Base-by-base conservation (phyloP, 2,888 invertebrate genomes). In the Heliothis peltigera region DNA sequence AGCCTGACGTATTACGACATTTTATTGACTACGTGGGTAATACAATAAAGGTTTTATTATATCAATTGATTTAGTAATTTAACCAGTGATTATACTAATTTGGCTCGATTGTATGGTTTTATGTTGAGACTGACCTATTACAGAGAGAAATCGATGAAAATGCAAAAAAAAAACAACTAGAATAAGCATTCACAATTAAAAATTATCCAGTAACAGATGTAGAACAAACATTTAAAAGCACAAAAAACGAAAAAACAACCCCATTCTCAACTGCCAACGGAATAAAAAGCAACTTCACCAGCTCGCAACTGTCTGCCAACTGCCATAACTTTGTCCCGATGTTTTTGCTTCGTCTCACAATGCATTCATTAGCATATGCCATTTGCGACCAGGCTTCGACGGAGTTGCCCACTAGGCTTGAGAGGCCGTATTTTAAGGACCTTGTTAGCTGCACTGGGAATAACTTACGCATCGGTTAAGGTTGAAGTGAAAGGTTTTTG, bases 281-380 rank as follows among this genome's bases (percentile, higher is more conserved):
- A 65, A 77, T 57, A 72, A 77, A 77, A 76, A 65, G 49, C 28
- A 46, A 77, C 65, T 71, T 73, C 54, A 46, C 59, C 63, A 71
- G 52, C 35, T 59, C 42, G 28, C 59, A 73, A 73, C 72, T 77
- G 75, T 68, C 78, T 73, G 53, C 68, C 68, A 67, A 59, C 68
- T 78, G 75, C 69, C 79, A 68, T 63, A 68, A 78, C 69, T 74
- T 78, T 56, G 55, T 17, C 28, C 54, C 17, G 51, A 74, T 68
- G 68, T 64, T 78, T 67, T 73, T 58, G 57, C 78, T 25, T 60
- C 54, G 46, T 55, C 54, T 56, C 53, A 77, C 70, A 77, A 61
- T 74, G 58, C 54, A 67, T 63, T 78, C 56, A 78, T 77, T 80
- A 77, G 70, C 64, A 70, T 72, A 64, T 63, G 53, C 61, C 73